Base-by-base conservation (phyloP, 2,888 invertebrate genomes). In the Arrhopalites spinosus region DNA sequence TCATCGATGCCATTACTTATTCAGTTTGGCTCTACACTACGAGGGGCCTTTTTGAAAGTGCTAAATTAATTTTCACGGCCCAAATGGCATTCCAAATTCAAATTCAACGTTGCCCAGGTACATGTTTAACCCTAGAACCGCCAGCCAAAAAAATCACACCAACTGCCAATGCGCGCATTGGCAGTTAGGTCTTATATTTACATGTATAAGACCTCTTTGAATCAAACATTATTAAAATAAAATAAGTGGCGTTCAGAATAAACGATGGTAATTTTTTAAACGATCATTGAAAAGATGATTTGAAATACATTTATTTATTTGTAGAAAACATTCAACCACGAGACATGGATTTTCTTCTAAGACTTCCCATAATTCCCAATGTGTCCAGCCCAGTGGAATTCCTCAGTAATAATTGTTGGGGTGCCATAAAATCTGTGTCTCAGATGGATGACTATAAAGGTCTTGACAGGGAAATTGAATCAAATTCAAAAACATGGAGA, bases 81-180 rank as follows among this genome's bases (percentile, higher is more conserved):
- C 97, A 97, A 87, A 96, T 97, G 95, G 92, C 96, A 15, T 96
- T 98, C 85, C 94, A 94, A 89, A 93, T 97, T 81, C 88, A 97
- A 30, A n/a, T n/a, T n/a, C n/a, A n/a, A n/a, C n/a, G n/a, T n/a
- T 86, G 95, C 61, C 93, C 92, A n/a, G n/a, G n/a, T n/a, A n/a
- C n/a, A n/a, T n/a, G n/a, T n/a, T n/a, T n/a, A n/a, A n/a, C n/a
- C n/a, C n/a, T n/a, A n/a, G n/a, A n/a, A n/a, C n/a, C n/a, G n/a
- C n/a, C n/a, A n/a, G n/a, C n/a, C n/a, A n/a, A n/a, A n/a, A n/a
- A n/a, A n/a, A n/a, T n/a, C n/a, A n/a, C n/a, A n/a, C n/a, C n/a
- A n/a, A n/a, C n/a, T n/a, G n/a, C n/a, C n/a, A n/a, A n/a, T n/a
- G n/a, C n/a, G n/a, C n/a, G n/a, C n/a, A n/a, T n/a, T n/a, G n/a